Conservation (phyloP, 2,113 vertebrate genomes). For the Alouatta palliata region DNA sequence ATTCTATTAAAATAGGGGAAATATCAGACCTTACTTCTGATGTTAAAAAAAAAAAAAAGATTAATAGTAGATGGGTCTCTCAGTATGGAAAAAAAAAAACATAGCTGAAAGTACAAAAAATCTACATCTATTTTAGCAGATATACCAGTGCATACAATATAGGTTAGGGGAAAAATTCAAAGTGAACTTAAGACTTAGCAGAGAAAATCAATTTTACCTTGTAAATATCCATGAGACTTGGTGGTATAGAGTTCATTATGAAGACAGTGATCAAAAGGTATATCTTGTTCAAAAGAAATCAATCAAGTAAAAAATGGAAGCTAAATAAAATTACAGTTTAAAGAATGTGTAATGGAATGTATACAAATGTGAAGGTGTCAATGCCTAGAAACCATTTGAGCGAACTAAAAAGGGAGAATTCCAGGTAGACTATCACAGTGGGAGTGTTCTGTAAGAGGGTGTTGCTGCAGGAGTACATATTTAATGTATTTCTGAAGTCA, state of each 20-base stretch:
- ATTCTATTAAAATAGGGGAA: slow-evolving; percentile 3
- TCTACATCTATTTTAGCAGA: not conserved
- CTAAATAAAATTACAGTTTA: slow-evolving; percentile 28
- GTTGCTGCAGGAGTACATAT: not conserved
- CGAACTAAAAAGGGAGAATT: not conserved
- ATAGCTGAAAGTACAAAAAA: not conserved
- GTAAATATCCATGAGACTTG: slow-evolving; percentile 28
- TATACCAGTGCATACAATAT: not conserved
- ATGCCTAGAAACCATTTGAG: not conserved
- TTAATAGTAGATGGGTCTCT: not conserved
- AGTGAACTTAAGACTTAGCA: slow-evolving; percentile 25
- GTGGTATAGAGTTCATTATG: slow-evolving; percentile 43
- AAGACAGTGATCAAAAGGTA: slow-evolving; percentile 38
- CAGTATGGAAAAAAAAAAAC: slow-evolving; percentile 19
- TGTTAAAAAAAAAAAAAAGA: not conserved
- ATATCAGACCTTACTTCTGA: slow-evolving; percentile 23
- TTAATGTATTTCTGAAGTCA: not conserved
- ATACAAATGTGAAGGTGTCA: not conserved
- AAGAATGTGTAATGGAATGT: not conserved
- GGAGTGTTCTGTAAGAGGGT: not conserved
- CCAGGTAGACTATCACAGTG: not conserved
- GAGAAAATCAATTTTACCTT: slow-evolving; percentile 59
- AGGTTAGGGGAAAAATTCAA: not conserved
- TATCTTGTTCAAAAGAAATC: slow-evolving; percentile 58
- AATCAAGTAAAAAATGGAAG: slow-evolving; percentile 48